Evolutionary conservation across 2,113 vertebrate species (phyloP).

Genomic region (Cochlearius cochlearius): DNA sequence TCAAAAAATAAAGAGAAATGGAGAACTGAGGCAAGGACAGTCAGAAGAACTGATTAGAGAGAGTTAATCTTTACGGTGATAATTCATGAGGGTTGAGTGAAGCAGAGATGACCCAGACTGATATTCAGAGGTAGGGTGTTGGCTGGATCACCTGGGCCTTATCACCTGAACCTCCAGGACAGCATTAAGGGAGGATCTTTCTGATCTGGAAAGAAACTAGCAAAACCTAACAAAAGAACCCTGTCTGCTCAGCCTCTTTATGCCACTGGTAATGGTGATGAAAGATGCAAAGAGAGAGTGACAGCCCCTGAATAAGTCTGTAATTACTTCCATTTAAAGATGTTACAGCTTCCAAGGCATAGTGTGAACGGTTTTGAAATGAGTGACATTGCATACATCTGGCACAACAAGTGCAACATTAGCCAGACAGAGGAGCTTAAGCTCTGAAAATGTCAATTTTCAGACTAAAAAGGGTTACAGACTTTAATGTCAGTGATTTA

Average conservation of each 20-base stretch:
- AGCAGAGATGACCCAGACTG: background rate
- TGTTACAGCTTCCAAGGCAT: background rate
- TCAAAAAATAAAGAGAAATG: background rate
- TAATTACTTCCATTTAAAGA: conserved; percentile 37
- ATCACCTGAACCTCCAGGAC: background rate
- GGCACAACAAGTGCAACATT: background rate
- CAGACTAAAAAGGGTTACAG: conserved; percentile 4
- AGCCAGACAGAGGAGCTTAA: background rate
- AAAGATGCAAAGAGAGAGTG: background rate
- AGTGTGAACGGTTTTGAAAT: background rate
- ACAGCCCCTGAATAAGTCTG: background rate
- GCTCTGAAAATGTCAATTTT: conserved; percentile 19
- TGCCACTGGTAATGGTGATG: background rate
- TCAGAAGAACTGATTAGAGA: background rate
- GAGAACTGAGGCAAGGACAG: background rate
- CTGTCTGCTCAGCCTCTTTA: background rate
- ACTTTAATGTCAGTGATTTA: conserved; percentile 28
- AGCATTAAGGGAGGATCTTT: background rate
- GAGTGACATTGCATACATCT: background rate
- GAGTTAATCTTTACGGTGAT: background rate
- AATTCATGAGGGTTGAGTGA: background rate
- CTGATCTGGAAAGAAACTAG: background rate
- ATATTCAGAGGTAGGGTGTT: background rate
- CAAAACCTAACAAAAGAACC: background rate
- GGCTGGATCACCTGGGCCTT: background rate